Percentiles rank a stretch among this genome's conserved stretches.
Evolutionary conservation across 2,888 invertebrate species (phyloP).

Genomic region (Athalia circularis): DNA sequence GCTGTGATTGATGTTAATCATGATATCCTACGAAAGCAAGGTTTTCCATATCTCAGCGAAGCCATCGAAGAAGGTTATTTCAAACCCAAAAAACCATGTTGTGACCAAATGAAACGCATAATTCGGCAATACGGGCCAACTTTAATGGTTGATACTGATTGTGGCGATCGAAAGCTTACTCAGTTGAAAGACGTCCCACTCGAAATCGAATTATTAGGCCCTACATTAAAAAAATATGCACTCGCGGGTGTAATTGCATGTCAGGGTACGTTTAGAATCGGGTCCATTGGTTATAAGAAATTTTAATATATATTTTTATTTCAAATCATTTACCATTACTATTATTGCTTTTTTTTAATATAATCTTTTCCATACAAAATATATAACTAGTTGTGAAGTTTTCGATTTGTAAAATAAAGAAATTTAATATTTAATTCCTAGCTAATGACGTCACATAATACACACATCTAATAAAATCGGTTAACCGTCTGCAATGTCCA

Average conservation of each 20-base stretch:
- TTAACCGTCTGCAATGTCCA: too few relatives aligned
- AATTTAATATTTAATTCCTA: too few relatives aligned
- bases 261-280: slow-evolving; percentile 3
- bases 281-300: too few relatives aligned
- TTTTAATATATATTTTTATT: too few relatives aligned
- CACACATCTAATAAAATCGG: too few relatives aligned
- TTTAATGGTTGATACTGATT: slow-evolving; percentile 6
- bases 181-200: slow-evolving; percentile 9
- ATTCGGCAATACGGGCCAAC: not conserved
- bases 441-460: too few relatives aligned
- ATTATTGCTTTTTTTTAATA: too few relatives aligned
- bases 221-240: too few relatives aligned
- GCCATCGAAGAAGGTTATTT: not conserved
- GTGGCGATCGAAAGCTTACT: slow-evolving; percentile 15
- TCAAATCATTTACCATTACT: too few relatives aligned
- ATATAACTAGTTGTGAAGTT: too few relatives aligned
- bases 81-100: not conserved
- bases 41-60: not conserved
- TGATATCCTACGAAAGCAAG: not conserved
- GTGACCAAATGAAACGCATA: not conserved
- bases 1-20: slow-evolving; percentile 18
- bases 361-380: too few relatives aligned
- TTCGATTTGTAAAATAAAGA: too few relatives aligned
- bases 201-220: not conserved
- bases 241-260: slow-evolving; percentile 9